Conservation (phyloP, 2,113 vertebrate genomes). For the Ellobius talpinus region DNA sequence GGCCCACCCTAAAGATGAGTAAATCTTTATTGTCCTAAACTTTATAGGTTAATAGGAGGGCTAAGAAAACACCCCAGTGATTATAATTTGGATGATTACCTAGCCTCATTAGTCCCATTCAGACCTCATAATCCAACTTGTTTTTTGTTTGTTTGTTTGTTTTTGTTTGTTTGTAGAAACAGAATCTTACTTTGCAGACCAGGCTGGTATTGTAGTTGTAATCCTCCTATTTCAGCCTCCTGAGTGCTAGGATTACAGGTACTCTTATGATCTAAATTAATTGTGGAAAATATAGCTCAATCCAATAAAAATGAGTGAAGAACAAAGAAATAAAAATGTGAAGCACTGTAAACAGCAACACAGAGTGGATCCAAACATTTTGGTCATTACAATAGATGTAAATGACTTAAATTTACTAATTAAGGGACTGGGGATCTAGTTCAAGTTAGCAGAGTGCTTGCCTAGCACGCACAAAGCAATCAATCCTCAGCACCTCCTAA, state of each 20-base stretch:
- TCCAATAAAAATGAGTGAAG: constrained; percentile 1
- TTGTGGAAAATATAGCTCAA: background rate
- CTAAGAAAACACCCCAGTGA: background rate
- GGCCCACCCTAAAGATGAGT: constrained; percentile 7
- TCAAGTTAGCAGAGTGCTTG: background rate
- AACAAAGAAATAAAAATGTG: background rate
- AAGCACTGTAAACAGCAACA: background rate
- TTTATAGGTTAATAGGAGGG: background rate
- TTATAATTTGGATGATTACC: constrained; percentile 56
- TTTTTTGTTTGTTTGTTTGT: background rate
- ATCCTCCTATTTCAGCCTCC: background rate
- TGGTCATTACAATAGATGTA: background rate
- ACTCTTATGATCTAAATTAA: background rate
- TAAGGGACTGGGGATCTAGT: background rate
- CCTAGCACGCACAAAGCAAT: background rate
- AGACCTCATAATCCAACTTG: background rate
- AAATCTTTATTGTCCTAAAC: constrained; percentile 13
- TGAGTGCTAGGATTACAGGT: background rate
- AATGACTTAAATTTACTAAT: constrained; percentile 13
- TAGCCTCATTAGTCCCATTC: background rate
- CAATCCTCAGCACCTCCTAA: background rate
- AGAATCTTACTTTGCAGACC: background rate
- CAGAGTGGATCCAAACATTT: background rate
- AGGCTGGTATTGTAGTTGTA: background rate
- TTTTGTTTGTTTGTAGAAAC: background rate